Evolutionary conservation across 2,888 invertebrate genomes (phyloP).

Genomic region (Heteromyza rotundicornis): DNA sequence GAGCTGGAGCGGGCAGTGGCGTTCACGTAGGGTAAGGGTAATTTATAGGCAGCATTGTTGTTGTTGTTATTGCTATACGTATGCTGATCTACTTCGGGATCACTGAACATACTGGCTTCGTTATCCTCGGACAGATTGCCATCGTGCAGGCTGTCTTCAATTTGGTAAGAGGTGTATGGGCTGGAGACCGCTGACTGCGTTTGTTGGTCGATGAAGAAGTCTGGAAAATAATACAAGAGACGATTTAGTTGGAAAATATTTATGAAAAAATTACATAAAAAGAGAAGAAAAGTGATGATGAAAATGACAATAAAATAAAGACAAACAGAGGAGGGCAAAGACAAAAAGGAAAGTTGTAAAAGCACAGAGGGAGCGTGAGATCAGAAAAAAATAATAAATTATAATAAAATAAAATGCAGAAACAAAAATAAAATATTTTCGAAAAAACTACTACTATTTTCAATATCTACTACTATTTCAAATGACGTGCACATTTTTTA

Average conservation of each 20-base stretch:
- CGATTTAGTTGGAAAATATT: neutral
- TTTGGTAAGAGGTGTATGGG: constrained; percentile 22
- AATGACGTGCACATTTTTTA: neutral
- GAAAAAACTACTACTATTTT: neutral
- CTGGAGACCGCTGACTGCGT: constrained; percentile 32
- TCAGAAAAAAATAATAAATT: too few species aligned
- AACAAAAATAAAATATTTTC: too few species aligned
- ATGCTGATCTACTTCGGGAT: constrained; percentile 50
- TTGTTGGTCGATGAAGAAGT: constrained; percentile 58
- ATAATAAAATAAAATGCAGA: too few species aligned
- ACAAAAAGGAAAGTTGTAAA: too few species aligned
- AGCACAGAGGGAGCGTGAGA: too few species aligned
- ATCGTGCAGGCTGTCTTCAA: constrained; percentile 29
- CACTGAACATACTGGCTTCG: constrained; percentile 43
- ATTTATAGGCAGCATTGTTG: neutral
- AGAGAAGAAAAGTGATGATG: neutral
- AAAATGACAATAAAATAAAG: too few species aligned
- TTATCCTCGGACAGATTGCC: too few species aligned
- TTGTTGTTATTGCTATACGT: constrained; percentile 19
- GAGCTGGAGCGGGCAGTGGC: neutral
- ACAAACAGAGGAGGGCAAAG: neutral
- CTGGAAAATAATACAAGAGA: constrained; percentile 32
- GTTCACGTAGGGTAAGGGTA: neutral
- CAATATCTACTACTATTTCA: neutral
- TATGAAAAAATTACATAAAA: neutral